Evolutionary conservation across 2,113 vertebrate species (phyloP).

Genomic region (Sander lucioperca): DNA sequence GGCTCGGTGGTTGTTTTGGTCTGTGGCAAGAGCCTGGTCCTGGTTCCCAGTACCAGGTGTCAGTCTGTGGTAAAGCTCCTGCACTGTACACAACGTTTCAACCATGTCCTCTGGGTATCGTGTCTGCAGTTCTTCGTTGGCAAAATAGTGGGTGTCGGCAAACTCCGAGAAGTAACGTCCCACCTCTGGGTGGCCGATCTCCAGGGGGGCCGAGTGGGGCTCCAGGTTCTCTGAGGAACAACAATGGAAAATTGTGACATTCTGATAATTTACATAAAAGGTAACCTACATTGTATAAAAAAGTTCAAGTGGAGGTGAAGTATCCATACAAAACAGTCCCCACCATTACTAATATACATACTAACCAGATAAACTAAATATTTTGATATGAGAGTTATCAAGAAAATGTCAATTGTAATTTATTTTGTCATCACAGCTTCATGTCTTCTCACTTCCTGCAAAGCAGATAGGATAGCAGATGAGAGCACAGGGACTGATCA

Average conservation of each 20-base stretch:
- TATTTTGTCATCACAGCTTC: not conserved
- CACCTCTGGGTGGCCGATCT: conserved; percentile 94
- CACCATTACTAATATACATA: not conserved
- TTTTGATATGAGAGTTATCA: not conserved
- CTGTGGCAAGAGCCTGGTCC: conserved; percentile 49
- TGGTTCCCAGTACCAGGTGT: conserved; percentile 39
- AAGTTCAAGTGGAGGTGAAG: not conserved
- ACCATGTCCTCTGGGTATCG: conserved; percentile 92
- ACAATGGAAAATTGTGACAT: not conserved
- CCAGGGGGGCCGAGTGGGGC: conserved; percentile 89
- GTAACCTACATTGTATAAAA: no score
- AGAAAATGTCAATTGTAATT: not conserved
- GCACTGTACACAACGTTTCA: conserved; percentile 85
- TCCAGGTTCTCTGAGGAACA: conserved; percentile 92
- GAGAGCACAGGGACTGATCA: no score
- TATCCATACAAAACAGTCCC: not conserved
- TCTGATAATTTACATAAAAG: no score
- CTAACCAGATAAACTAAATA: not conserved
- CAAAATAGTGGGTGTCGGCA: conserved; percentile 87
- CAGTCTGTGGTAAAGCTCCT: conserved; percentile 87
- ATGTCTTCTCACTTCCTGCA: not conserved
- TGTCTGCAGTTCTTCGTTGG: conserved; percentile 91
- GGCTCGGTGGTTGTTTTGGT: conserved; percentile 64
- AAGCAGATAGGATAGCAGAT: conserved; percentile 2
- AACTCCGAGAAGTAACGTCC: conserved; percentile 97